Evolutionary conservation across 2,888 invertebrate species (phyloP), one percentile per base, ranked within the genome.

Genomic region (Rosalia funebris): DNA sequence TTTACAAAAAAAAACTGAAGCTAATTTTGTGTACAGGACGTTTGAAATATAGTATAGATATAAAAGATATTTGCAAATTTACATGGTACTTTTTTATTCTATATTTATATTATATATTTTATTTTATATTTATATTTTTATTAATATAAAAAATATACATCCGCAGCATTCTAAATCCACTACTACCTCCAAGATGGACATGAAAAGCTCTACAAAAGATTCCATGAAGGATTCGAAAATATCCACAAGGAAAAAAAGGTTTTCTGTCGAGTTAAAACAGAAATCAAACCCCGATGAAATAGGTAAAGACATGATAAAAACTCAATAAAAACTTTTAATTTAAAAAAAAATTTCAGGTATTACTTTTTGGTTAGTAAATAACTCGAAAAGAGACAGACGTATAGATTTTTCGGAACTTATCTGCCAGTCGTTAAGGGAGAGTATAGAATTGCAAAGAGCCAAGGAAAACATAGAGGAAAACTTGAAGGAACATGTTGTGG

Each of bases 351-450:
- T 44, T 63, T 11, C 45, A 66, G 66, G 63, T 10, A 12, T 63
- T 12, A 16, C 46, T 10, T 50, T 61, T 5, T 69, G 68, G 66
- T 20, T 66, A 14, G 19, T 69, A 20, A 37, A 34, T 16, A 63
- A 65, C 31, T 50, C 63, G 25, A 11, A 15, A 17, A 34, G 54
- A 16, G 55, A 60, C 1, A 53, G 62, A 48, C 15, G 19, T 9
- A 47, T 65, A 25, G 47, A 67, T 42, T 65, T 62, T 55, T 39
- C 53, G 19, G 52, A 53, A 20, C 52, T 62, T 37, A 48, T 66
- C 14, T 41, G 39, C 15, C 31, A 36, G 20, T 15, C 46, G 12
- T 45, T 68, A 14, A 58, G 58, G 11, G 10, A 36, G 1, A 44
- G 52, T 34, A 5, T n/a, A 7, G 61, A 63, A 34, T 10, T 68